Conservation (phyloP, 1,140 invertebrate species). For the Lethocerus indicus region DNA sequence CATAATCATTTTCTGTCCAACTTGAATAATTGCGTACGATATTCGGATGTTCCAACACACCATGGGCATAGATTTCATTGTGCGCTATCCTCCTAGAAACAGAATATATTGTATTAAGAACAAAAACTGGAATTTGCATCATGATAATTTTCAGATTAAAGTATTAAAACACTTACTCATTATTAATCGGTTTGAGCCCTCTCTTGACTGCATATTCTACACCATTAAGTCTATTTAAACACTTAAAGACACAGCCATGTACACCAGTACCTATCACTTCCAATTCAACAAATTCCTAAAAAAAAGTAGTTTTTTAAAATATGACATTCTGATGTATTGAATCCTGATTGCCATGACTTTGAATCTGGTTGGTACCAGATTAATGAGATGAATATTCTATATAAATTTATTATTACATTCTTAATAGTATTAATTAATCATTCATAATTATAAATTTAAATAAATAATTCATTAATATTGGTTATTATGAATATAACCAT, state of each 20-base stretch:
- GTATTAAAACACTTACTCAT: constrained; percentile 55
- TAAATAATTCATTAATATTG: neutral
- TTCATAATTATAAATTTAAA: too few species aligned
- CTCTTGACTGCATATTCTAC: constrained; percentile 84
- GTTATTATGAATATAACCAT: too few species aligned
- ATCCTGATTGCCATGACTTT: neutral
- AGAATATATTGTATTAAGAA: constrained; percentile 15
- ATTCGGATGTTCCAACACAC: constrained; percentile 71
- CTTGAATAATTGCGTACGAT: constrained; percentile 85
- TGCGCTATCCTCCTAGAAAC: constrained; percentile 50
- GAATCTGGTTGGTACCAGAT: too few species aligned
- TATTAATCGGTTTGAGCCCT: constrained; percentile 59
- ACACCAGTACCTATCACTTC: constrained; percentile 37
- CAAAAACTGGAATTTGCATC: neutral
- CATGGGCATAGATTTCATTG: constrained; percentile 86
- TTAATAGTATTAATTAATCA: too few species aligned
- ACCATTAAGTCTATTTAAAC: constrained; percentile 77
- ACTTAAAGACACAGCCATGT: constrained; percentile 78
- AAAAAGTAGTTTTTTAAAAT: constrained; percentile 1
- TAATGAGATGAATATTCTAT: too few species aligned
- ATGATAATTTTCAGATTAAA: too few species aligned
- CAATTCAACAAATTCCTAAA: constrained; percentile 18
- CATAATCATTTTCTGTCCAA: constrained; percentile 84
- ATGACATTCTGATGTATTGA: neutral
- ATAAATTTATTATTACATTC: too few species aligned